Evolutionary conservation across 2,113 vertebrate species (phyloP).

Genomic region (Sigmodon hispidus): DNA sequence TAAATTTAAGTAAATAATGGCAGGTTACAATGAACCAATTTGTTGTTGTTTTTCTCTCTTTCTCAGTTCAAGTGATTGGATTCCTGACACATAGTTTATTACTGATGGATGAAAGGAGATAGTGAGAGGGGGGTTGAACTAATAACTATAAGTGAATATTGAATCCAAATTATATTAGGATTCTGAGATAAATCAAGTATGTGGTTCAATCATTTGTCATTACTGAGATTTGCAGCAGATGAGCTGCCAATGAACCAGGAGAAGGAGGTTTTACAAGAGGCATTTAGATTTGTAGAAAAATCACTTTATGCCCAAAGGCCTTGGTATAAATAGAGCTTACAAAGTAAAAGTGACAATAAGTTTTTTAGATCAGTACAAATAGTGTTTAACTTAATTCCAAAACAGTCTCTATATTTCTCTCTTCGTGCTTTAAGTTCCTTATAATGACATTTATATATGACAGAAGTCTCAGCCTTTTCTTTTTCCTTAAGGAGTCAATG

Average conservation of each 20-base stretch:
- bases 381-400: conserved; percentile 77
- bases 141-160: conserved; percentile 88
- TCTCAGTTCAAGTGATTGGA: conserved; percentile 71
- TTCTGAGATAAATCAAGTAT: conserved; percentile 87
- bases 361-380: conserved; percentile 72
- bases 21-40: conserved; percentile 27
- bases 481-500: neutral
- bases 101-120: conserved; percentile 89
- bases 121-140: conserved; percentile 84
- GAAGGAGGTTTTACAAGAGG: conserved; percentile 84
- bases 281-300: conserved; percentile 85
- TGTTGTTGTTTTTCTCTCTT: conserved; percentile 52
- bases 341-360: conserved; percentile 84
- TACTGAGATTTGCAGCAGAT: conserved; percentile 87
- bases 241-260: conserved; percentile 84
- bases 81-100: conserved; percentile 84
- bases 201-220: conserved; percentile 90
- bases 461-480: conserved; percentile 4
- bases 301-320: conserved; percentile 85
- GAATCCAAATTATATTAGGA: conserved; percentile 87
- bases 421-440: conserved; percentile 22
- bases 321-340: conserved; percentile 83
- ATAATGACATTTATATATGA: conserved; percentile 43
- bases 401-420: conserved; percentile 54
- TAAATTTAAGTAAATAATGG: conserved; percentile 13